Conservation (phyloP, 2,888 invertebrate genomes). For the Morinoia aosen region DNA sequence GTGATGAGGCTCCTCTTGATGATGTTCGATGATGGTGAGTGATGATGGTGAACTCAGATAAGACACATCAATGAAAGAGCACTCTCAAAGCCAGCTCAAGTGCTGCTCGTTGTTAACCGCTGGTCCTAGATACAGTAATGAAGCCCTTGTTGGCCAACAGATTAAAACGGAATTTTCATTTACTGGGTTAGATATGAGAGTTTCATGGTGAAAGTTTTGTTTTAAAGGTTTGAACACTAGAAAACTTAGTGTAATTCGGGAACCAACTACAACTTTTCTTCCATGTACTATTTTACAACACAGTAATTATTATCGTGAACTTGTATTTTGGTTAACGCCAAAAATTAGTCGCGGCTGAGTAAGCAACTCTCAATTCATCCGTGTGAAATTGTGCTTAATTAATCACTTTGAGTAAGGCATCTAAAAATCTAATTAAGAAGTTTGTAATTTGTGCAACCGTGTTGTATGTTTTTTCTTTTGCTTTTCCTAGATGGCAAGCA, state of each 20-base stretch:
- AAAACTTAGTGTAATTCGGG: not conserved
- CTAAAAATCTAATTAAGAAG: too few species aligned
- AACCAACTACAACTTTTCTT: too few species aligned
- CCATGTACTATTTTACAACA: too few species aligned
- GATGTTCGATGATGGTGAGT: slow-evolving; percentile 53
- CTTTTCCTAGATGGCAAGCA: too few species aligned
- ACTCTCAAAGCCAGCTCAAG: slow-evolving; percentile 20
- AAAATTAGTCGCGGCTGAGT: too few species aligned
- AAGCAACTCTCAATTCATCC: too few species aligned
- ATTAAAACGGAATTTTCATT: not conserved
- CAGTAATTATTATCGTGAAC: too few species aligned
- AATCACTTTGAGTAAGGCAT: too few species aligned
- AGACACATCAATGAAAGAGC: slow-evolving; percentile 29
- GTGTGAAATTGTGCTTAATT: too few species aligned
- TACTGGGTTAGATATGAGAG: not conserved
- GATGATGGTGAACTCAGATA: slow-evolving; percentile 46
- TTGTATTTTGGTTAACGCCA: too few species aligned
- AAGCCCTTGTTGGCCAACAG: not conserved
- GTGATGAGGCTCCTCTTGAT: slow-evolving; percentile 49
- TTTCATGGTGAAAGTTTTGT: not conserved
- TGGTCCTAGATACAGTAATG: not conserved
- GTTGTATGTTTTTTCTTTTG: too few species aligned
- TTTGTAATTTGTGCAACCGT: too few species aligned
- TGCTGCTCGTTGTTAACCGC: slow-evolving; percentile 3
- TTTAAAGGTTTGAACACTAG: not conserved